Base-by-base conservation (phyloP, 30 jellyfish, hydroid and myxozoan genomes). In the Turritopsis dohrnii region DNA sequence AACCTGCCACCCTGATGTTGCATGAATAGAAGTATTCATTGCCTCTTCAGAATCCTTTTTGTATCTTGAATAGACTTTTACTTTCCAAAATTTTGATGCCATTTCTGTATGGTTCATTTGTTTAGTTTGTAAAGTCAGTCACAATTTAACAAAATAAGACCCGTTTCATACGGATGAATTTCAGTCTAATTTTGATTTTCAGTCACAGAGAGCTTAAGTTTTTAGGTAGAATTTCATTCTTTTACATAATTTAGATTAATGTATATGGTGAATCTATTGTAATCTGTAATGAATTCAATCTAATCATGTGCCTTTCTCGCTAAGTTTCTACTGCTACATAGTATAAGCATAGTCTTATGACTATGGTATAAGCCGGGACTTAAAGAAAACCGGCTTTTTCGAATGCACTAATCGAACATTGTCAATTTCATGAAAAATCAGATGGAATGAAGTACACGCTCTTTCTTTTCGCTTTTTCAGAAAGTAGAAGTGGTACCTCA, bases 71-170 rank as follows among this genome's bases (percentile, higher is more conserved):
- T 69, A 69, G 9, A n/a, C 19, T 27, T 69, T 27, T n/a, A 69
- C 77, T n/a, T 69, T 69, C 77, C 77, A 69, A 17, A 69, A 27
- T 69, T 69, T 69, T 69, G 31, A 23, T 27, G 77, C 77, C 77
- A 69, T 69, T 7, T 7, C 28, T 9, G 16, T 1, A 9, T 13
- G 5, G 13, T 41, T 41, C 60, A n/a, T n/a, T 41, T 41, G 60
- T 41, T 41, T 41, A 13, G n/a, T n/a, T 41, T 41, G 60, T 41
- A 41, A 41, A 41, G 13, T 41, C 13, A 3, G 60, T 41, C 60
- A 41, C 60, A 13, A 5, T 41, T 5, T 41, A 3, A 41, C 13
- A 41, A 41, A 41, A 41, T 41, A 41, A 3, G 13, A 41, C 60
- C 60, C 60, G 9, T 41, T 13, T 3, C 60, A 41, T 13, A 41